Conservation (phyloP, 2,113 vertebrate genomes). For the Esox niger region DNA sequence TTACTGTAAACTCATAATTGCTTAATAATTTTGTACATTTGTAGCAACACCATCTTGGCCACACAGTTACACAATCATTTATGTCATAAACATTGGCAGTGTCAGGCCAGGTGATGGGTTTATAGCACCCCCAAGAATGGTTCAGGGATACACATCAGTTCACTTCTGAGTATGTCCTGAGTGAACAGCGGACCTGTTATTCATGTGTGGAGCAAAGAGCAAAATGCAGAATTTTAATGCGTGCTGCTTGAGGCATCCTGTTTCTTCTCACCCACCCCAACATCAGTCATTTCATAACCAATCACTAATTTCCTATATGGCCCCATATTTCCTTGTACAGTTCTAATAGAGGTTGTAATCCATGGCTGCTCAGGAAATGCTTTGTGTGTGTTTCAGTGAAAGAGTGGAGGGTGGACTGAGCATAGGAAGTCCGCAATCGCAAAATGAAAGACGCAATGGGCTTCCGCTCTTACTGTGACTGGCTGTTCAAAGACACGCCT, state of each 20-base stretch:
- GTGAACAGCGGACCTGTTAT: no score
- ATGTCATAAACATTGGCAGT: no score
- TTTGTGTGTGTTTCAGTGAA: constrained; percentile 8
- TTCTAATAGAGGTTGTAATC: constrained; percentile 16
- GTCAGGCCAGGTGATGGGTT: no score
- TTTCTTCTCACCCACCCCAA: not conserved
- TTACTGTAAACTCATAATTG: no score
- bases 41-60: no score
- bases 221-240: no score
- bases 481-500: constrained; percentile 30
- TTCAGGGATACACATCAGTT: no score
- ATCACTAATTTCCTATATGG: constrained; percentile 16
- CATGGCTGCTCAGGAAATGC: constrained; percentile 48
- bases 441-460: constrained; percentile 32
- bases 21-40: no score
- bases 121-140: no score
- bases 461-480: constrained; percentile 31
- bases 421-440: constrained; percentile 21
- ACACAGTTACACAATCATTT: no score
- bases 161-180: no score
- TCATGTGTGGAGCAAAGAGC: no score
- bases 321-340: constrained; percentile 26
- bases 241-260: not conserved
- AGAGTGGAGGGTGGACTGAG: not conserved
- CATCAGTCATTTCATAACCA: not conserved